Conservation (phyloP, 2,888 invertebrate genomes). For the Cephonodes hylas region DNA sequence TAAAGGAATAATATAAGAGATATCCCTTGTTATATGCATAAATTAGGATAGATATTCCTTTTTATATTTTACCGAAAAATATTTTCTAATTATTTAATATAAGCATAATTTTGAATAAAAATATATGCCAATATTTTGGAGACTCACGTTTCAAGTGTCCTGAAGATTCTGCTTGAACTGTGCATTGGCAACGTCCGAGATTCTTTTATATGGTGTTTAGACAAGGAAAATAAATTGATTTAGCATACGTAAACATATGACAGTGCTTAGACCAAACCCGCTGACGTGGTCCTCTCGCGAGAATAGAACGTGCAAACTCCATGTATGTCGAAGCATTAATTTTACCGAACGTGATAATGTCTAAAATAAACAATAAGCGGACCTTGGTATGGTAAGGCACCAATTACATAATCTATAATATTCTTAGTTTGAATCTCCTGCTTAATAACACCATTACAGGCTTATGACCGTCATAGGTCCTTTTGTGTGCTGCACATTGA, state of each 20-base stretch:
- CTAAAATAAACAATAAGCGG: slow-evolving; percentile 18
- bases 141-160: slow-evolving; percentile 40
- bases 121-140: too few species aligned
- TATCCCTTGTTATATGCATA: too few species aligned
- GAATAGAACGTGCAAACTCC: slow-evolving; percentile 46
- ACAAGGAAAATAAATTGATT: slow-evolving; percentile 46
- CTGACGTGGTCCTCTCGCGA: slow-evolving; percentile 40
- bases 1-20: too few species aligned
- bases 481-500: neutral
- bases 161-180: slow-evolving; percentile 44
- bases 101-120: slow-evolving; percentile 11
- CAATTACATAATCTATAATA: neutral
- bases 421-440: neutral
- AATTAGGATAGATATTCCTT: too few species aligned
- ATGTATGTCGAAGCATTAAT: slow-evolving; percentile 27
- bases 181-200: slow-evolving; percentile 30
- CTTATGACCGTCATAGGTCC: neutral
- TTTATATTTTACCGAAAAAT: too few species aligned
- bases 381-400: slow-evolving; percentile 9
- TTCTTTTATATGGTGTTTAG: slow-evolving; percentile 59
- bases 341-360: slow-evolving; percentile 39
- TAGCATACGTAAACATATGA: slow-evolving; percentile 29
- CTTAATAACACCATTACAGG: neutral
- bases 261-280: slow-evolving; percentile 31
- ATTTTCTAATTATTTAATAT: too few species aligned